phyloP scores from a whole-genome alignment of 2,113 vertebrate genomes.

The Ceyx cyanopectus region DNA sequence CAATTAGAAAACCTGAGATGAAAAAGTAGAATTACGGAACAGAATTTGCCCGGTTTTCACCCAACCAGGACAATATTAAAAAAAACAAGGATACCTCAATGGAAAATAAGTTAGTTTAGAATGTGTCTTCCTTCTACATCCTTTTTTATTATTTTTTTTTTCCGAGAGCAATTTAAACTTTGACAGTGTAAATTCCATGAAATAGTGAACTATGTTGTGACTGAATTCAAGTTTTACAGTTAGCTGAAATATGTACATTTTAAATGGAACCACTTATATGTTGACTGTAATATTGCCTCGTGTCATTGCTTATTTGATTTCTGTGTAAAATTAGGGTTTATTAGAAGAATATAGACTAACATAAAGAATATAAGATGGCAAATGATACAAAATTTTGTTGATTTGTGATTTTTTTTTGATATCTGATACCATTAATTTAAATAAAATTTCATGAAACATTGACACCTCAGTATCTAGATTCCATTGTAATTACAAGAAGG shows the following conservation, averaged over 20 bases:
- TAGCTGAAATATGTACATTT: neutral
- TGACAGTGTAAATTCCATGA: neutral
- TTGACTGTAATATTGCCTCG: fast-evolving
- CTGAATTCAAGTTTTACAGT: neutral
- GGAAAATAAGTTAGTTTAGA: neutral
- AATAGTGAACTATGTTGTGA: neutral
- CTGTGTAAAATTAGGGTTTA: neutral
- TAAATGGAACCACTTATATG: neutral
- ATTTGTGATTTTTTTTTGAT: neutral
- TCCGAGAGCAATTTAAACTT: neutral
- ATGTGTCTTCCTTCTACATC: fast-evolving
- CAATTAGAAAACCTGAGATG: no score
- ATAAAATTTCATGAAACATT: neutral
- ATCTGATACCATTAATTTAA: neutral
- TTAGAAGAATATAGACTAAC: neutral
- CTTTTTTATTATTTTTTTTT: neutral
- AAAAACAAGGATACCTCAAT: neutral
- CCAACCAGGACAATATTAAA: neutral
- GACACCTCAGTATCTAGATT: neutral
- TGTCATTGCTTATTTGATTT: neutral
- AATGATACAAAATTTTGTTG: neutral
- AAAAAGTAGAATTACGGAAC: no score
- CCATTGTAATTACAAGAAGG: neutral
- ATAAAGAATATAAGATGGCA: neutral
- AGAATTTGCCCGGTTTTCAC: no score